Evolutionary conservation across 2,888 invertebrate species (phyloP).

Genomic region (Patella pellucida): DNA sequence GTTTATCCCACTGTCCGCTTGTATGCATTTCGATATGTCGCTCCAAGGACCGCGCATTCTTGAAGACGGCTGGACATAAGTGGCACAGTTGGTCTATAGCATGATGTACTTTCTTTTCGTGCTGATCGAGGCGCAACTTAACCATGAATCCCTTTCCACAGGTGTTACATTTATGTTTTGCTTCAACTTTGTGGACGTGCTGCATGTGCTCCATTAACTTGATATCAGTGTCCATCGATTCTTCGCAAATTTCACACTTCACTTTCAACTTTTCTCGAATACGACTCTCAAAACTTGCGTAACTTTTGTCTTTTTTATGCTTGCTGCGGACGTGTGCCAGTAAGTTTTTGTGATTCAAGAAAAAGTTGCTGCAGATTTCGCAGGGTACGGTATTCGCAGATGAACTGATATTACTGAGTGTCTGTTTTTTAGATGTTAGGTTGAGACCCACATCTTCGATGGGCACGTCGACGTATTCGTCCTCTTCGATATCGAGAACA

Average conservation of each 20-base stretch:
- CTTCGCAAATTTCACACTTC: not conserved
- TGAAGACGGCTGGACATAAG: not conserved
- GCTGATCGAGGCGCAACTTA: not conserved
- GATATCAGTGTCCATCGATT: not conserved
- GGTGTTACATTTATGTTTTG: not conserved
- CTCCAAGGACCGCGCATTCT: not conserved
- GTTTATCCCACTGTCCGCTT: not conserved
- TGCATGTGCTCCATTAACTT: slow-evolving; percentile 7
- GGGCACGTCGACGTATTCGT: not conserved
- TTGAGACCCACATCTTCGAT: not conserved
- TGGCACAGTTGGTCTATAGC: not conserved
- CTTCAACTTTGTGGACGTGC: not conserved
- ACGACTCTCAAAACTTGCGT: not conserved
- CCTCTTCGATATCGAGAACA: not conserved
- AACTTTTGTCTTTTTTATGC: not conserved
- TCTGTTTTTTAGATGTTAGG: not conserved
- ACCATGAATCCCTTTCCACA: not conserved
- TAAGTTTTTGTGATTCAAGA: not conserved
- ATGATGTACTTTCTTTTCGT: not conserved
- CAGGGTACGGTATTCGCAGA: not conserved
- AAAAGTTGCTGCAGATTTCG: not conserved
- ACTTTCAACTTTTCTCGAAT: not conserved
- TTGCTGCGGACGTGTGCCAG: not conserved
- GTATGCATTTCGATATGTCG: not conserved
- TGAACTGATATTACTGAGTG: not conserved